A percentile compares a stretch with the other conserved stretches of the same genome.
These are phyloP conservation scores for Synergus japonicus DNA, from an alignment of 2,888 invertebrate species.

Conservation along the genomic window DNA sequence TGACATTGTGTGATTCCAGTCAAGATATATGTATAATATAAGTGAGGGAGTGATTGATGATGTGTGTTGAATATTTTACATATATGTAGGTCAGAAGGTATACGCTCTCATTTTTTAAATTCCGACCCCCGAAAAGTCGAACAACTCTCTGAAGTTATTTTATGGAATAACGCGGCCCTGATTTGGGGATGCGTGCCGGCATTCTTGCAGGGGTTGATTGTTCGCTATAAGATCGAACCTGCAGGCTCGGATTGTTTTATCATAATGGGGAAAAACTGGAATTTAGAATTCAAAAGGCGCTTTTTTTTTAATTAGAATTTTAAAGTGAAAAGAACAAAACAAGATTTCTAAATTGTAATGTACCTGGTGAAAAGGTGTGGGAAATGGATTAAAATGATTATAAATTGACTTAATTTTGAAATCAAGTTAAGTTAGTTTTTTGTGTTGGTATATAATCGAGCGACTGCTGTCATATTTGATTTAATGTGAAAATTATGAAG, in stretches of 20 bases:
- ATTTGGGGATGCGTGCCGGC: constrained; percentile 24
- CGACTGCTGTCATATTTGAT: too few species aligned
- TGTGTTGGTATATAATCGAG: too few species aligned
- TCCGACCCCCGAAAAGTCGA: constrained; percentile 16
- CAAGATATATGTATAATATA: too few species aligned
- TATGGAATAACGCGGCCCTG: constrained; percentile 14
- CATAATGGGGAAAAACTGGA: constrained; percentile 43
- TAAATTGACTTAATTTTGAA: too few species aligned
- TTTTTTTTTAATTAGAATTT: too few species aligned
- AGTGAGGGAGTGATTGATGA: neutral
- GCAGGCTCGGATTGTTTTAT: constrained; percentile 50
- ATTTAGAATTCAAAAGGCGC: neutral
- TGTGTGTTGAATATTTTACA: neutral
- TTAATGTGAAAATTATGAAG: too few species aligned
- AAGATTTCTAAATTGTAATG: too few species aligned
- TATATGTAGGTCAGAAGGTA: constrained; percentile 51
- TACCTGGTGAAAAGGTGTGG: too few species aligned
- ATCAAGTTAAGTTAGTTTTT: too few species aligned
- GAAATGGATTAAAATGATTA: too few species aligned
- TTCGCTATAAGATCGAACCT: constrained; percentile 37
- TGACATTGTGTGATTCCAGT: neutral
- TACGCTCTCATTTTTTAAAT: constrained; percentile 44
- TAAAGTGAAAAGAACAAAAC: too few species aligned
- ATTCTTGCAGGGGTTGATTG: constrained; percentile 37
- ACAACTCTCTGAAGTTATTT: constrained; percentile 7